These are phyloP conservation scores for Odontomyia ornata DNA, from an alignment of 2,888 invertebrate genomes.

Conservation along the genomic window DNA sequence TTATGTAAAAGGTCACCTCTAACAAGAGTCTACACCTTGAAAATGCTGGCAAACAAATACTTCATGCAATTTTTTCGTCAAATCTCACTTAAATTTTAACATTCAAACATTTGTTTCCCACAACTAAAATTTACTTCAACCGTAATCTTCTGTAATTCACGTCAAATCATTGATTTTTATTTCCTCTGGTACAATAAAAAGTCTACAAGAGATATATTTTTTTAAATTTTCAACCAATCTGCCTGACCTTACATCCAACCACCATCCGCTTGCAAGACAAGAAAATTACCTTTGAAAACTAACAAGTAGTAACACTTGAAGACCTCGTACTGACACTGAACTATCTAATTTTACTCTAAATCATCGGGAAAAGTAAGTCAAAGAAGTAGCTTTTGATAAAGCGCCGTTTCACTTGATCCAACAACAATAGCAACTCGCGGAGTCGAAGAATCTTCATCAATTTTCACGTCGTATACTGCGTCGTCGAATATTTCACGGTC, in stretches of 20 bases:
- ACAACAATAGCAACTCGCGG: no score
- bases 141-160: neutral
- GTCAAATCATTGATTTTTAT: neutral
- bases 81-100: neutral
- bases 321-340: conserved; percentile 32
- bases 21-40: conserved; percentile 1
- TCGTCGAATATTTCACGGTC: no score
- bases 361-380: conserved; percentile 12
- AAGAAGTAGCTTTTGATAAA: neutral
- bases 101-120: neutral
- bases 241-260: neutral
- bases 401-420: no score
- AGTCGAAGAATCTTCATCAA: no score
- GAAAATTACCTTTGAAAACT: neutral
- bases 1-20: neutral
- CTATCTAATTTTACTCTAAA: conserved; percentile 24
- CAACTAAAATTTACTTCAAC: neutral
- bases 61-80: neutral
- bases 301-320: neutral
- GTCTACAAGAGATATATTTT: neutral
- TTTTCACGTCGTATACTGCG: no score
- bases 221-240: neutral
- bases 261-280: neutral
- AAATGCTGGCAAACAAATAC: neutral
- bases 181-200: neutral